Evolutionary conservation across 2,797 vertebrate species (phyloP), one percentile per base, ranked within the genome.

Genomic region (Cryptoprocta ferox): DNA sequence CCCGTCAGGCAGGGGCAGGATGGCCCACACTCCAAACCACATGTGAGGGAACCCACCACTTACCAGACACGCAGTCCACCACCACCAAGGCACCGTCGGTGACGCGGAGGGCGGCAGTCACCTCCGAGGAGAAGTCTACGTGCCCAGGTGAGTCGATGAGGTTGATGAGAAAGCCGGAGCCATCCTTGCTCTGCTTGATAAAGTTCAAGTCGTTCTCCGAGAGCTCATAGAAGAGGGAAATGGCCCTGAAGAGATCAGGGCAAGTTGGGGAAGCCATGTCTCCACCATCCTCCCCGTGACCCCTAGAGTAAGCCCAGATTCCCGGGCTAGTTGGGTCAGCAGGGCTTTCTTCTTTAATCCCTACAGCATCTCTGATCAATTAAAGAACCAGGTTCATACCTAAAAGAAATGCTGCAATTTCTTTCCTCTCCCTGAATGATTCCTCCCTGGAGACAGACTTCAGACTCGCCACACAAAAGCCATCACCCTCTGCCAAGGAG

Each of bases 51-150:
- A 19, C 39, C n/a, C 10, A 3, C 26, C 0, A 0, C 99, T 99
- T 98, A 99, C 99, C 99, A 42, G 99, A 99, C 19, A 99, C 99
- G 0, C 99, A 99, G 97, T 99, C 99, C 19, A 99, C 99, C 0
- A 99, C 99, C 16, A 99, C 99, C 96, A 99, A 98, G 80, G 99
- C 99, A 35, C 99, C 99, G 0, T 99, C 99, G 0, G 99, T 99
- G 96, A 99, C 99, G 48, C 99, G 99, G 78, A 99, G 99, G 28
- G 99, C 99, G n/a, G 99, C 99, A 0, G 99, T 99, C 94, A 99
- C 99, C 98, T 99, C 99, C 0, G 99, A 99, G 15, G 99, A 99
- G 98, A 99, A 99, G 97, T 99, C 99, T 6, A 99, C 99, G 0
- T 99, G 99, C 9, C 99, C 99, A 0, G 99, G 99, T 21, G 99